Evolutionary conservation across 1,140 invertebrate genomes (phyloP).

Genomic region (Cecropterus lyciades): DNA sequence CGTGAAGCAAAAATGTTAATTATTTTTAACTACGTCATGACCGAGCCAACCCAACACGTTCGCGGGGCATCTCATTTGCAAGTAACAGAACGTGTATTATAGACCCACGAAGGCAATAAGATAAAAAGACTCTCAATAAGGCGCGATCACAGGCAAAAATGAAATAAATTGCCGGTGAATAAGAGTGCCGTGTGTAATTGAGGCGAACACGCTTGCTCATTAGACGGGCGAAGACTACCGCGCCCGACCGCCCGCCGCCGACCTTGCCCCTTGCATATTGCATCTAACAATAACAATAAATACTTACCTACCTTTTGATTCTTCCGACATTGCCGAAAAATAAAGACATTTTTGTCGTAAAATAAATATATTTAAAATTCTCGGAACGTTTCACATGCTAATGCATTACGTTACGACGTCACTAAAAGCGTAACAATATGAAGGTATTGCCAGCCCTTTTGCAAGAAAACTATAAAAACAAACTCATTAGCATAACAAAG

Average conservation of each 20-base stretch:
- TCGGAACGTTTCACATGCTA: constrained; percentile 61
- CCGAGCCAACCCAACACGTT: constrained; percentile 70
- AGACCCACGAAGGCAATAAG: constrained; percentile 81
- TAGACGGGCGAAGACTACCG: constrained; percentile 62
- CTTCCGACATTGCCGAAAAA: constrained; percentile 34
- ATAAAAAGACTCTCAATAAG: constrained; percentile 82
- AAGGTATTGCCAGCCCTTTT: constrained; percentile 57
- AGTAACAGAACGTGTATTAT: constrained; percentile 81
- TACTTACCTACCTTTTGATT: constrained; percentile 38
- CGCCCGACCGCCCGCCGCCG: constrained; percentile 31
- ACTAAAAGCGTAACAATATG: constrained; percentile 61
- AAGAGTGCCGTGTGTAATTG: constrained; percentile 81
- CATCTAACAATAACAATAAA: constrained; percentile 50
- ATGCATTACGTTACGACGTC: constrained; percentile 38
- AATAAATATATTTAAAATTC: constrained; percentile 46
- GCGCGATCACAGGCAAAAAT: constrained; percentile 83
- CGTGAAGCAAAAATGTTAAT: constrained; percentile 74
- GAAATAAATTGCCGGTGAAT: constrained; percentile 83
- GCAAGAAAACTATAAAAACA: constrained; percentile 69
- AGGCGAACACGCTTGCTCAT: constrained; percentile 80
- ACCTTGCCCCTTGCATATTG: constrained; percentile 40
- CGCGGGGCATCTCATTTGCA: constrained; percentile 79
- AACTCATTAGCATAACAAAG: constrained; percentile 78
- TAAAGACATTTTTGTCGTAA: constrained; percentile 14
- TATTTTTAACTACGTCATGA: constrained; percentile 76